phyloP scores from a whole-genome alignment of 2,888 invertebrate genomes.

The Drosophila anceps region DNA sequence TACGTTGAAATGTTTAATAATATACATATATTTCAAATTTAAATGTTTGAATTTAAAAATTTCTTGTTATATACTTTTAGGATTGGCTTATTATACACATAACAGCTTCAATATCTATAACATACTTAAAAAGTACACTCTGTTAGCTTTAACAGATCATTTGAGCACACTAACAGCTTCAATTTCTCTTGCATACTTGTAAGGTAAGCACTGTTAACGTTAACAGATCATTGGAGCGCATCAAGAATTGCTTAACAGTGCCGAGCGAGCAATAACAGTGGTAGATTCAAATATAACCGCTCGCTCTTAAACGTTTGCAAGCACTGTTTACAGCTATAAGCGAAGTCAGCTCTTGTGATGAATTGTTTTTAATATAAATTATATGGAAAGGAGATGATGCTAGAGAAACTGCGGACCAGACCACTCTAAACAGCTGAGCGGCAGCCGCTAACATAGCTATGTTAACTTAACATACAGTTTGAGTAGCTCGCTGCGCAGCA shows the following conservation, averaged over 20 bases:
- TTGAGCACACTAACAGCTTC: not conserved
- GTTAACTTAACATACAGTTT: constrained; percentile 34
- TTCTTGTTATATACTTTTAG: not conserved
- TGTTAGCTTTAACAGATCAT: not conserved
- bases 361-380: not conserved
- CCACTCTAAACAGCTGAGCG: not conserved
- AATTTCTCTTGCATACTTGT: constrained; percentile 26
- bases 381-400: not conserved
- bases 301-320: not conserved
- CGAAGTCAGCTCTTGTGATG: not conserved
- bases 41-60: too few relatives aligned
- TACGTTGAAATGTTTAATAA: not conserved
- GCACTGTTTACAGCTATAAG: not conserved
- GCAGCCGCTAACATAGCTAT: constrained; percentile 1
- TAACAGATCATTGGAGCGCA: constrained; percentile 11
- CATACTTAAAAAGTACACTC: not conserved
- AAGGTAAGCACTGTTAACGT: not conserved
- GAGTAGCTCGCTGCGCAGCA: not conserved
- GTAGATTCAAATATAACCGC: not conserved
- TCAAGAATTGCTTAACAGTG: not conserved
- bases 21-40: not conserved
- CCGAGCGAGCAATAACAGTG: constrained; percentile 4
- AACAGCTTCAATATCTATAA: too few relatives aligned
- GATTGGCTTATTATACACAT: not conserved
- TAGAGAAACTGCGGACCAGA: too few relatives aligned